Conservation (phyloP, 2,797 vertebrate species). For the Siniperca undulata region DNA sequence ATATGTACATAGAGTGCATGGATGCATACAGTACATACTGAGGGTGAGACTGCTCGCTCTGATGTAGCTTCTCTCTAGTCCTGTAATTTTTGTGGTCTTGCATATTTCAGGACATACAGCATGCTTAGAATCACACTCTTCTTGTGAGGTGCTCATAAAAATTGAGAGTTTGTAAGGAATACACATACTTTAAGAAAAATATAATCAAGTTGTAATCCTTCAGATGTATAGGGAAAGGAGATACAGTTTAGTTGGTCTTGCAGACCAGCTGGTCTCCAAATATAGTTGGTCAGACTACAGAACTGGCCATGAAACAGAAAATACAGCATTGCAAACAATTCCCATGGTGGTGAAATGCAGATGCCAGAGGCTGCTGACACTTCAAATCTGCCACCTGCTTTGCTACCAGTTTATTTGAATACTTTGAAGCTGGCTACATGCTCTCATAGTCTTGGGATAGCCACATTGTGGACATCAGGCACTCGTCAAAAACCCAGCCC, state of each 20-base stretch:
- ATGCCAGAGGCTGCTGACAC: constrained; percentile 64
- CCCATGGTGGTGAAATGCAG: constrained; percentile 53
- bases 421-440: constrained; percentile 23
- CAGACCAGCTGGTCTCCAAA: constrained; percentile 65
- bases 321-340: constrained; percentile 53
- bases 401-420: constrained; percentile 50
- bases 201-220: constrained; percentile 15
- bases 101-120: not conserved
- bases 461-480: constrained; percentile 13
- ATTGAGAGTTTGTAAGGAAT: not conserved
- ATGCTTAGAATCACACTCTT: not conserved
- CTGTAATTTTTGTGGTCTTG: not conserved
- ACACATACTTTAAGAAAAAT: not conserved
- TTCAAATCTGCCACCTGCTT: constrained; percentile 63
- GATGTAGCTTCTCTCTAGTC: not conserved
- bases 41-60: not conserved
- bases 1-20: not conserved
- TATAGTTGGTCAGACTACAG: constrained; percentile 57
- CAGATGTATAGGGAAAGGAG: constrained; percentile 16
- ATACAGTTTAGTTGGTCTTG: constrained; percentile 21
- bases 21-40: not conserved
- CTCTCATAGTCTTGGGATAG: constrained; percentile 20
- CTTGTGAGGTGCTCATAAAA: constrained; percentile 1
- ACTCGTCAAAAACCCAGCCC: constrained; percentile 20
- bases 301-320: constrained; percentile 55